Conservation (phyloP, 2,797 vertebrate species). For the Oreonectes daqikongensis region DNA sequence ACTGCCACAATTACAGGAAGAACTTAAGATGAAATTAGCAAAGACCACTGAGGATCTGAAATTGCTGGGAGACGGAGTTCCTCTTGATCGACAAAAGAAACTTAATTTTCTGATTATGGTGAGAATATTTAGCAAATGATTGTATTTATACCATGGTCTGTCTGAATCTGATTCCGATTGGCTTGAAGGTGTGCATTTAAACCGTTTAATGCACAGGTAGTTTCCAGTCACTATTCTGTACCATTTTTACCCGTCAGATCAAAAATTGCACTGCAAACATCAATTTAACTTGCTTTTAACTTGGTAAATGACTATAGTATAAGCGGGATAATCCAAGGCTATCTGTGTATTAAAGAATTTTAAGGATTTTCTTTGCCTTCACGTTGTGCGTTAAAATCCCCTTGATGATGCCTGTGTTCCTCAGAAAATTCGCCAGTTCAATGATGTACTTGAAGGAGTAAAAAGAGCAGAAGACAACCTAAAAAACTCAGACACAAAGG, state of each 20-base stretch:
- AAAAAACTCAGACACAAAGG: background rate
- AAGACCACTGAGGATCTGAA: slow-evolving; percentile 35
- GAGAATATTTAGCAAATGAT: background rate
- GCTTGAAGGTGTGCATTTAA: too few species aligned
- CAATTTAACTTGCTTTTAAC: too few species aligned
- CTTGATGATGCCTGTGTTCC: background rate
- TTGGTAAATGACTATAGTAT: too few species aligned
- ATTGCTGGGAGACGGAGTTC: slow-evolving; percentile 54
- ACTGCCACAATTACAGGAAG: slow-evolving; percentile 52
- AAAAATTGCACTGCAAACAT: too few species aligned
- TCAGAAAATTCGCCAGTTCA: slow-evolving; percentile 55
- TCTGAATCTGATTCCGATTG: too few species aligned
- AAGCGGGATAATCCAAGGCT: too few species aligned
- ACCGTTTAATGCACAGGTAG: too few species aligned
- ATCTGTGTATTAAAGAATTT: too few species aligned
- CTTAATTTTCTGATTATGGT: slow-evolving; percentile 55
- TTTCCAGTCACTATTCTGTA: too few species aligned
- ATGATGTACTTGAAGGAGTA: slow-evolving; percentile 40
- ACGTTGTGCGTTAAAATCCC: too few species aligned
- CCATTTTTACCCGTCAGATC: too few species aligned
- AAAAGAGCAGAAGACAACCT: slow-evolving; percentile 45
- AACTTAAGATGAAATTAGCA: slow-evolving; percentile 48
- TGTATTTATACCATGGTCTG: background rate
- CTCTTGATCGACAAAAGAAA: slow-evolving; percentile 29
- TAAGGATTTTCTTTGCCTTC: too few species aligned